Evolutionary conservation across 1,140 invertebrate species (phyloP).

Genomic region (Trinorchestia longiramus): DNA sequence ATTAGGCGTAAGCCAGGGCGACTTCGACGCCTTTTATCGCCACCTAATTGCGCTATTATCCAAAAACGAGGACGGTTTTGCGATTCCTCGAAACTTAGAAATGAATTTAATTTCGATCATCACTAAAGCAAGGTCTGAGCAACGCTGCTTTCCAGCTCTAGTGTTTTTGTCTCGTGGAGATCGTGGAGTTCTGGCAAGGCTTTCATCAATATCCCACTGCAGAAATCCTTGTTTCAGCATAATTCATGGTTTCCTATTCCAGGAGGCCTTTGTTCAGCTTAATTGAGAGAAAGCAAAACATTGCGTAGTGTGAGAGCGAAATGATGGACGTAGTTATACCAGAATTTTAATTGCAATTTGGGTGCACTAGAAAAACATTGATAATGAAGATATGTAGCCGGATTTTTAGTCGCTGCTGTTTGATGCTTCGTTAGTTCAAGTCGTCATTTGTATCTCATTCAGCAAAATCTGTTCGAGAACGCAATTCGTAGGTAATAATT

Average conservation of each 20-base stretch:
- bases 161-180: not conserved
- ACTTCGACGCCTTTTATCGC: not conserved
- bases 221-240: not conserved
- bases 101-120: not conserved
- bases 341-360: not conserved
- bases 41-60: not conserved
- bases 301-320: not conserved
- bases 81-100: not conserved
- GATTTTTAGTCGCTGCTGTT: not conserved
- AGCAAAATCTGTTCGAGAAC: not conserved
- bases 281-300: not conserved
- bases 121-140: not conserved
- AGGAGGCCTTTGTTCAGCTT: not conserved
- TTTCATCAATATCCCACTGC: not conserved
- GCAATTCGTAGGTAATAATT: not conserved
- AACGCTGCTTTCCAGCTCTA: not conserved
- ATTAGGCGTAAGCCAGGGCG: not conserved
- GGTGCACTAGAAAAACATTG: not conserved
- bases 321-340: not conserved
- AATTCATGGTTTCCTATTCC: not conserved
- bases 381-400: not conserved
- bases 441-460: not conserved
- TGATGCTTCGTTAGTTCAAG: not conserved
- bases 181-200: not conserved
- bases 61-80: not conserved